These are phyloP conservation scores for Leptestheria dahalacensis DNA, from an alignment of 1,140 invertebrate species.

Conservation along the genomic window DNA sequence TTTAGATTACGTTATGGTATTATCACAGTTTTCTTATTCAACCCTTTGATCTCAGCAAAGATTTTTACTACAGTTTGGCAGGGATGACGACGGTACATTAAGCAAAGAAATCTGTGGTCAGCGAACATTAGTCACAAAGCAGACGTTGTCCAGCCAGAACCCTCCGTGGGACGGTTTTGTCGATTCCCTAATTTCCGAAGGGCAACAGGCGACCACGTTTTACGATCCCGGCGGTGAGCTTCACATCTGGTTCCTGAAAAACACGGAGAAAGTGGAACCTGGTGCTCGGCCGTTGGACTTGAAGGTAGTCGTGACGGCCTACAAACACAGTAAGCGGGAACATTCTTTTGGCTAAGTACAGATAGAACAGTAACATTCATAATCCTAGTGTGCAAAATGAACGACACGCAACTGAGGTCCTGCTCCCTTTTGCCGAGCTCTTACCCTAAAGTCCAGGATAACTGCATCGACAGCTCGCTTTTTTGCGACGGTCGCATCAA, in stretches of 20 bases:
- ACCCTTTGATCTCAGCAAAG: not conserved
- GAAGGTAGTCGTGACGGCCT: constrained; percentile 12
- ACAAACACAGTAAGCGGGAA: constrained; percentile 11
- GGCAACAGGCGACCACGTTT: constrained; percentile 12
- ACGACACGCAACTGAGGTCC: constrained; percentile 3
- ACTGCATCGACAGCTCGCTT: constrained; percentile 3
- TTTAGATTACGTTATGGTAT: constrained; percentile 7
- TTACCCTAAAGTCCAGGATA: not conserved
- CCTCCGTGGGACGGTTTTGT: not conserved
- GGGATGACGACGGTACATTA: constrained; percentile 1
- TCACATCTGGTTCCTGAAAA: constrained; percentile 13
- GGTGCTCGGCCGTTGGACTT: not conserved
- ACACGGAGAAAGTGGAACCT: not conserved
- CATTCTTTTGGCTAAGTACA: too few species aligned
- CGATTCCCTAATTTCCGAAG: constrained; percentile 1
- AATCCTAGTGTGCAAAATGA: constrained; percentile 14
- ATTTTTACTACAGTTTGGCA: constrained; percentile 6
- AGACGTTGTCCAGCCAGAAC: not conserved
- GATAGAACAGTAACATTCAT: not conserved
- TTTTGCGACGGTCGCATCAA: constrained; percentile 14
- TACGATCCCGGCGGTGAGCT: constrained; percentile 11
- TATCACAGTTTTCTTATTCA: too few species aligned
- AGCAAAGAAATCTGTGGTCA: constrained; percentile 14
- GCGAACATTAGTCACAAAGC: constrained; percentile 5
- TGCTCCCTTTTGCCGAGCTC: not conserved